Conservation (phyloP, 2,797 vertebrate genomes). For the Taenioides sp. region DNA sequence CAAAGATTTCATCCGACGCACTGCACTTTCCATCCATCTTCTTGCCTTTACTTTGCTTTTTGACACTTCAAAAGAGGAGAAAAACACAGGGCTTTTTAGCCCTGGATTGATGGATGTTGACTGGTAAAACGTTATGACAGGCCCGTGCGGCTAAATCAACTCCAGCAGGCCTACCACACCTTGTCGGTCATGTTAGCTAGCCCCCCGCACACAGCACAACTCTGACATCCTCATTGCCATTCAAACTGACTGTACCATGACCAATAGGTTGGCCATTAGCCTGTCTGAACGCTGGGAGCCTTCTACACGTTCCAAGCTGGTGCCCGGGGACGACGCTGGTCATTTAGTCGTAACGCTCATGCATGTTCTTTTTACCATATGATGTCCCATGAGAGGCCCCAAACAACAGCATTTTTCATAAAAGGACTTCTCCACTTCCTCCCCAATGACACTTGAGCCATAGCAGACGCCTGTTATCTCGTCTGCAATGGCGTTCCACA, state of each 20-base stretch:
- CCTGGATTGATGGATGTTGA: slow-evolving; percentile 63
- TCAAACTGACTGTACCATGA: slow-evolving; percentile 74
- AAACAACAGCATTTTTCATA: slow-evolving; percentile 70
- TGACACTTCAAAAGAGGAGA: slow-evolving; percentile 49
- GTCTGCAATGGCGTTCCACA: slow-evolving; percentile 73
- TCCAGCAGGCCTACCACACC: slow-evolving; percentile 69
- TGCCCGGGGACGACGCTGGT: slow-evolving; percentile 69
- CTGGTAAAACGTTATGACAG: slow-evolving; percentile 63
- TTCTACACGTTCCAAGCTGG: slow-evolving; percentile 69
- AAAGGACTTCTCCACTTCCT: slow-evolving; percentile 31
- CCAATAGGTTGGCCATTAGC: slow-evolving; percentile 78
- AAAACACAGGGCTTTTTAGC: slow-evolving; percentile 40
- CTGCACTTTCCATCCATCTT: slow-evolving; percentile 43
- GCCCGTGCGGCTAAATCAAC: slow-evolving; percentile 69
- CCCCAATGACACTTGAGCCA: slow-evolving; percentile 63
- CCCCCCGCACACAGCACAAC: slow-evolving; percentile 37
- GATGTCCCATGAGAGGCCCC: slow-evolving; percentile 71
- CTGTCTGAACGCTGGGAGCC: slow-evolving; percentile 69
- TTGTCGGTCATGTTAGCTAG: slow-evolving; percentile 72
- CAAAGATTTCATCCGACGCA: slow-evolving; percentile 54
- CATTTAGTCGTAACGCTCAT: slow-evolving; percentile 74
- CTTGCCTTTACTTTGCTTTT: slow-evolving; percentile 38
- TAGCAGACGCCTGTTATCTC: slow-evolving; percentile 73
- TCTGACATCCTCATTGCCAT: slow-evolving; percentile 76
- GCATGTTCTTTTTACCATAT: slow-evolving; percentile 65